Evolutionary conservation across 1,140 invertebrate genomes (phyloP), one percentile per base, ranked within the genome.

Genomic region (Octopus bimaculoides): DNA sequence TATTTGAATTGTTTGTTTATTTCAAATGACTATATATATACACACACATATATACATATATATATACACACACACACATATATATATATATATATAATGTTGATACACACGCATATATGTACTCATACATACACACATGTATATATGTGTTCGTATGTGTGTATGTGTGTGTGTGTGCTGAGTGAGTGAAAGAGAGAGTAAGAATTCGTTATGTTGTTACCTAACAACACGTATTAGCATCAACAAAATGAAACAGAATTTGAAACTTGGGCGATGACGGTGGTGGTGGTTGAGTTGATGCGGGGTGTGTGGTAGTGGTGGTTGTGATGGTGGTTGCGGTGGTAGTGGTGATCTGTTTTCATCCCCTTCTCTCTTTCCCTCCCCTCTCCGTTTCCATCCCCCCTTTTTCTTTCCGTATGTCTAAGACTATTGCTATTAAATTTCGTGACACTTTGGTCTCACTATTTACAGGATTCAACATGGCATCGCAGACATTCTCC

Each of bases 401-500:
- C 56, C 56, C 56, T 61, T 17, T 17, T 17, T 61, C 56, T 61
- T 9, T 17, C 7, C 17, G 7, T 9, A 61, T 17, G 56, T 17
- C 56, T 7, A 17, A 17, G 7, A 61, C 56, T 17, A 7, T 61
- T 17, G 56, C 56, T 61, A 61, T 61, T 61, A 61, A 61, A 61
- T 61, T 9, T 9, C 7, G 7, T 61, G 7, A 61, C 17, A 17
- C 56, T 61, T 17, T 61, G 7, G 7, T 61, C 17, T 61, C 7
- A 9, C 17, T 61, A 61, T 61, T 61, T 61, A 61, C 17, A 83
- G 84, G 83, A 66, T 85, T 85, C 78, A 85, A 78, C 66, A 80
- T 85, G 77, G 84, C 82, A 9, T 79, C 84, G 4, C 84, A 85
- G 66, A 82, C 84, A 0, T 85, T 85, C 69, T 85, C 84, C 9